Evolutionary conservation across 2,797 vertebrate genomes (phyloP).

Genomic region (Microchirus variegatus): DNA sequence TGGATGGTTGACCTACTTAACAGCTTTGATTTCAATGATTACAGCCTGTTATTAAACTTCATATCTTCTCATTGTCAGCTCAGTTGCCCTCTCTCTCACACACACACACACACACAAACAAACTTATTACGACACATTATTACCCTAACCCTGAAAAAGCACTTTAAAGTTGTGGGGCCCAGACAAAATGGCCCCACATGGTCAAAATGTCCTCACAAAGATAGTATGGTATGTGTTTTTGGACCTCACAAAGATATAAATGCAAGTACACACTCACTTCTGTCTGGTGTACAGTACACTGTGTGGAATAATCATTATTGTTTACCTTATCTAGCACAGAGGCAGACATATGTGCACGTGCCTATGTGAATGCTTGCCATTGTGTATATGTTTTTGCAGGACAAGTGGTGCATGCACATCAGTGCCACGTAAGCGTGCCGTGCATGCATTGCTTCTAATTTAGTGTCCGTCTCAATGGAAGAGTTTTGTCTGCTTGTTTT

Average conservation of each 20-base stretch:
- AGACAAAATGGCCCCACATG: too few species aligned
- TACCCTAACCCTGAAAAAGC: too few species aligned
- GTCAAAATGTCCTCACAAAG: too few species aligned
- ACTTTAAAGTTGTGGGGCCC: too few species aligned
- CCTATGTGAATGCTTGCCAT: background rate
- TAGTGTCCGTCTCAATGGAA: constrained; percentile 43
- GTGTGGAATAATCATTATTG: too few species aligned
- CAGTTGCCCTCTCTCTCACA: background rate
- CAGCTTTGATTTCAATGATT: constrained; percentile 36
- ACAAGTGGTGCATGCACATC: background rate
- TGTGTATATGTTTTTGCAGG: constrained; percentile 6
- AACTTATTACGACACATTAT: too few species aligned
- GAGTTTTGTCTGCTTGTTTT: constrained; percentile 44
- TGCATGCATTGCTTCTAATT: constrained; percentile 42
- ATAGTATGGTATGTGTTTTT: too few species aligned
- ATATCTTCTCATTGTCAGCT: constrained; percentile 6
- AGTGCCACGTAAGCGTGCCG: constrained; percentile 12
- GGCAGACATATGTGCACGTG: background rate
- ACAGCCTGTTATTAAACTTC: constrained; percentile 7
- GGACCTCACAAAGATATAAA: too few species aligned
- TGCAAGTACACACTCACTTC: background rate
- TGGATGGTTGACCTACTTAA: constrained; percentile 37
- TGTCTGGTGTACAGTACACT: too few species aligned
- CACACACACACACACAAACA: constrained; percentile 3
- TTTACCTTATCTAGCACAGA: too few species aligned